phyloP scores from a whole-genome alignment of 2,113 vertebrate genomes.

The Trogon surrucura region DNA sequence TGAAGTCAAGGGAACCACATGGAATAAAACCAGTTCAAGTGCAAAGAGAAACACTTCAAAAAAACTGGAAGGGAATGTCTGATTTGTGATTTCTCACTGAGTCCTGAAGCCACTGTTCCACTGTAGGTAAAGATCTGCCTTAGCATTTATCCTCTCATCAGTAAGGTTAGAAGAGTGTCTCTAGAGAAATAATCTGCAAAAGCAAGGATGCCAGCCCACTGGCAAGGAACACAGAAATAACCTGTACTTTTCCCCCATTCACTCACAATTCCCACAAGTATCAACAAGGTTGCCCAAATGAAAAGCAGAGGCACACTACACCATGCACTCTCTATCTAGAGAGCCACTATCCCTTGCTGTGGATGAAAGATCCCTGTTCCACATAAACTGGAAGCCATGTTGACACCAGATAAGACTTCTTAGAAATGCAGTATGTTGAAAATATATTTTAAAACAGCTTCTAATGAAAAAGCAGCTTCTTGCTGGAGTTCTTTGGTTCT shows the following conservation, averaged over 20 bases:
- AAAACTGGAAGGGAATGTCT: not conserved
- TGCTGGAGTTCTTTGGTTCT: not conserved
- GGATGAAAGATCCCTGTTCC: not conserved
- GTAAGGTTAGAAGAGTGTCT: not conserved
- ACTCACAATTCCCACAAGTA: not conserved
- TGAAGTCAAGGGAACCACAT: not conserved
- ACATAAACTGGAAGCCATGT: not conserved
- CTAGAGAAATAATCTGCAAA: not conserved
- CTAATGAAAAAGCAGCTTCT: not conserved
- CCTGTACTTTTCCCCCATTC: accelerated
- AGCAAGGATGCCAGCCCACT: not conserved
- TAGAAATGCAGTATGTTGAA: not conserved
- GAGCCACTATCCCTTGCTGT: not conserved
- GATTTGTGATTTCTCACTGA: not conserved
- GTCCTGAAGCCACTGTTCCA: not conserved
- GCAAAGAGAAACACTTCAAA: not conserved
- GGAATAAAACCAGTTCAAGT: not conserved
- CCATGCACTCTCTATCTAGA: accelerated
- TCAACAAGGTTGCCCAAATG: accelerated
- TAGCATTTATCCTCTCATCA: not conserved
- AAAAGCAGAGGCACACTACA: not conserved
- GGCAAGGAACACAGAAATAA: not conserved
- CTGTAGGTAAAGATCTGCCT: not conserved
- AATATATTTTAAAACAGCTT: not conserved
- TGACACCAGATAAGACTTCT: not conserved